Evolutionary conservation across 2,113 vertebrate species (phyloP).

Genomic region (Grammomys dolichurus): DNA sequence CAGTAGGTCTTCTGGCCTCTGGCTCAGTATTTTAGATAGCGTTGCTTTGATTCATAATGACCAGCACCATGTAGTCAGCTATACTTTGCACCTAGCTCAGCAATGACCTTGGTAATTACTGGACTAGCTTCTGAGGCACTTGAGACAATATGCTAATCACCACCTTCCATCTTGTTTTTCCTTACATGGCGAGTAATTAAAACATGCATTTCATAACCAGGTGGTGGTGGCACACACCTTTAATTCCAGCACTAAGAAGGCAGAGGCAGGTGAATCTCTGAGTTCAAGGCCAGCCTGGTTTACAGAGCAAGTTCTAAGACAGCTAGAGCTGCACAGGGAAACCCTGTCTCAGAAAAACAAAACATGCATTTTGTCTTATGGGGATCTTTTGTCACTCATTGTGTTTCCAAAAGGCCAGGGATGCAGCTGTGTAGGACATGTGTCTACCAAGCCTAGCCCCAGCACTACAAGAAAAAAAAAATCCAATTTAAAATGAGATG

Average conservation of each 20-base stretch:
- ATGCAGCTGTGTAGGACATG: background rate
- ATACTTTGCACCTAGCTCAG: background rate
- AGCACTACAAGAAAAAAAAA: background rate
- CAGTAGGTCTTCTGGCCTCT: background rate
- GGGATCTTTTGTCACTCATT: background rate
- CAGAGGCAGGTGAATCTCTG: background rate
- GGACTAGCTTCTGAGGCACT: background rate
- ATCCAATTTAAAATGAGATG: background rate
- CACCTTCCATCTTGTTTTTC: background rate
- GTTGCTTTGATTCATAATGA: background rate
- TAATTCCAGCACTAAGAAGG: background rate
- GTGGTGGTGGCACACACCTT: no score
- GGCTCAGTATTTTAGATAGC: background rate
- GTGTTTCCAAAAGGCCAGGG: background rate
- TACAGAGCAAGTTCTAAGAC: background rate
- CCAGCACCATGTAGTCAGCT: background rate
- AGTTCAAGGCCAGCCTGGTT: background rate
- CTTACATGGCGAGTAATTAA: background rate
- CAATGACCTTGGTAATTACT: background rate
- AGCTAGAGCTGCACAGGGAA: background rate
- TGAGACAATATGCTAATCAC: background rate
- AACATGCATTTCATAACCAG: background rate
- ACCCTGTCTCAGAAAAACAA: background rate
- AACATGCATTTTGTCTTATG: background rate
- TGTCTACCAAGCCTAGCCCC: background rate